Evolutionary conservation across 2,797 vertebrate genomes (phyloP).

Genomic region (Lepilemur ruficaudatus): DNA sequence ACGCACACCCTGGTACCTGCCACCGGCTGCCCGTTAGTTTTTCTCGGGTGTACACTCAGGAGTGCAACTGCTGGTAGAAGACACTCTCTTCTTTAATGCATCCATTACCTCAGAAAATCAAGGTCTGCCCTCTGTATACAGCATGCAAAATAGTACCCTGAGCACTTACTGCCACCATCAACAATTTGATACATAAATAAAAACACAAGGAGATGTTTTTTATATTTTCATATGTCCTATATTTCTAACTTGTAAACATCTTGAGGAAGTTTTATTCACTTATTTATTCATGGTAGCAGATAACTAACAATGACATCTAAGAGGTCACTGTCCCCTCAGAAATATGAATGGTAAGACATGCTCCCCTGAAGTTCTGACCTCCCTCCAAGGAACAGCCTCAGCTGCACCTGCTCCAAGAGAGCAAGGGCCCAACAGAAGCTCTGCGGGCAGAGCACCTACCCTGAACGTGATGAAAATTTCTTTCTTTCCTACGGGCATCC

Average conservation of each 20-base stretch:
- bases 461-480: constrained; percentile 97
- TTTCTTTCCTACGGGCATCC: constrained; percentile 97
- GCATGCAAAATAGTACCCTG: neutral
- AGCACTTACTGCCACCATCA: neutral
- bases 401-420: accelerated
- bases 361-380: neutral
- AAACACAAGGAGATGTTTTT: neutral
- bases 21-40: neutral
- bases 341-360: neutral
- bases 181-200: neutral
- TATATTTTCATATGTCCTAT: neutral
- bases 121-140: neutral
- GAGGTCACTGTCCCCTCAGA: neutral
- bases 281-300: neutral
- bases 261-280: neutral
- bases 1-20: neutral
- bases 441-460: constrained; percentile 82
- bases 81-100: neutral
- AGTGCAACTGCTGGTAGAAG: neutral
- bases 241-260: neutral
- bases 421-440: neutral
- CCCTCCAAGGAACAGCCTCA: neutral
- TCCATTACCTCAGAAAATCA: neutral
- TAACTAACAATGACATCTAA: neutral
- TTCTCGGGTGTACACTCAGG: neutral